Percentiles rank a stretch among this genome's conserved stretches.
phyloP scores from a whole-genome alignment of 2,113 vertebrate species.

The Nibea albiflora region DNA sequence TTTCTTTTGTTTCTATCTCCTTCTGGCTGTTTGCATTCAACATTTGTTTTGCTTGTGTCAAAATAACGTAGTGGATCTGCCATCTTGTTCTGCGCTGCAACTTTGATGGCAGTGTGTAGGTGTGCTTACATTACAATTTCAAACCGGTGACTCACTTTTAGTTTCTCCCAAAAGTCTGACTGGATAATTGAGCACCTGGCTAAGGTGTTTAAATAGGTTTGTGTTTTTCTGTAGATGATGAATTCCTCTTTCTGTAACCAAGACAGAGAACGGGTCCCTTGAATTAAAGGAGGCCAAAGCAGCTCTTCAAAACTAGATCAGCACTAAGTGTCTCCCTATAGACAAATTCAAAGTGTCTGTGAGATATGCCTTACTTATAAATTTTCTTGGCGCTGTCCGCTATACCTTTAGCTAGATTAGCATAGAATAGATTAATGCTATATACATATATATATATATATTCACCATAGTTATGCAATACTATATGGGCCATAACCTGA shows the following conservation, averaged over 20 bases:
- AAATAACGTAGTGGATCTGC: conserved; percentile 7
- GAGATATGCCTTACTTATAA: conserved; percentile 3
- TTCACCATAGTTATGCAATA: background rate
- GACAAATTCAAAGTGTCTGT: conserved; percentile 45
- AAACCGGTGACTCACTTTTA: conserved; percentile 49
- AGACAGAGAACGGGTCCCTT: conserved; percentile 65
- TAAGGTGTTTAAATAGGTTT: conserved; percentile 66
- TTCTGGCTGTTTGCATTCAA: conserved; percentile 34
- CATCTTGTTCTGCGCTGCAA: conserved; percentile 11
- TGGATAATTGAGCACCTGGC: conserved; percentile 64
- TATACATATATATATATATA: background rate
- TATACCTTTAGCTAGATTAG: background rate
- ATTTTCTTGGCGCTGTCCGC: conserved; percentile 16
- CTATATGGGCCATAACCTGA: background rate
- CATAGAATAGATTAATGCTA: background rate
- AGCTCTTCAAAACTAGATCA: conserved; percentile 76
- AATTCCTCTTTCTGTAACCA: conserved; percentile 68
- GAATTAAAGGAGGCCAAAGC: conserved; percentile 79
- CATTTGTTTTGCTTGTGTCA: conserved; percentile 22
- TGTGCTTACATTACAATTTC: conserved; percentile 38
- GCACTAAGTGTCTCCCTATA: conserved; percentile 72
- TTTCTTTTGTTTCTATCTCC: conserved; percentile 15
- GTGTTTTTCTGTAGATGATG: conserved; percentile 71
- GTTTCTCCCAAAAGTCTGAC: conserved; percentile 51
- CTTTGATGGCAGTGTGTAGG: conserved; percentile 13